phyloP scores from a whole-genome alignment of 2,113 vertebrate species.

The Cryptotis parvus region DNA sequence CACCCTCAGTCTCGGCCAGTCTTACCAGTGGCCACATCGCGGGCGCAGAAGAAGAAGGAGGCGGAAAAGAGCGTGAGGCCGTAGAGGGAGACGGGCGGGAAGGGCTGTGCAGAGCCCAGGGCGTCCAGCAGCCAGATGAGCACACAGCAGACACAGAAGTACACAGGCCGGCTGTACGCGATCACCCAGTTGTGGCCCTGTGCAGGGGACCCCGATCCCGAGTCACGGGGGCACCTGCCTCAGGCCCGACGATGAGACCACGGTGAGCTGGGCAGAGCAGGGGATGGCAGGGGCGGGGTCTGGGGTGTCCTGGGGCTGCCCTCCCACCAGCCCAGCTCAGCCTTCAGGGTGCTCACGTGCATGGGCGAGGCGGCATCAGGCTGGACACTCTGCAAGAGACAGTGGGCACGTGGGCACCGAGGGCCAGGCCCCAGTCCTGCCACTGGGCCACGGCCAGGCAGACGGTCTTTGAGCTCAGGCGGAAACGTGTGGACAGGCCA shows the following conservation, averaged over 20 bases:
- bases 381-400: slow-evolving; percentile 91
- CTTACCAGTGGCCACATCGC: slow-evolving; percentile 88
- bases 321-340: not conserved
- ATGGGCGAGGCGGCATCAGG: slow-evolving; percentile 95
- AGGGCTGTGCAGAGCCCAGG: slow-evolving; percentile 82
- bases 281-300: not conserved
- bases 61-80: slow-evolving; percentile 88
- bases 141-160: slow-evolving; percentile 89
- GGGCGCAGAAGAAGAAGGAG: slow-evolving; percentile 87
- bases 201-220: not conserved
- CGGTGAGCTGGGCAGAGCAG: not conserved
- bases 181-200: slow-evolving; percentile 92
- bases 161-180: slow-evolving; percentile 89
- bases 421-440: not conserved
- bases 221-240: not conserved
- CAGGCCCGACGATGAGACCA: not conserved
- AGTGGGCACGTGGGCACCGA: not conserved
- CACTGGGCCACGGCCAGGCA: no score
- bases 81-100: slow-evolving; percentile 86
- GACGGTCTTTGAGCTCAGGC: no score
- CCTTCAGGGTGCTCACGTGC: slow-evolving; percentile 90
- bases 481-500: no score
- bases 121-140: slow-evolving; percentile 89
- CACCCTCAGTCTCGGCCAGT: not conserved
- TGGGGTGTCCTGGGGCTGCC: not conserved